Percentiles rank a stretch among this genome's conserved stretches.
phyloP scores from a whole-genome alignment of 2,113 vertebrate species.

The Psilopsiagon aymara region DNA sequence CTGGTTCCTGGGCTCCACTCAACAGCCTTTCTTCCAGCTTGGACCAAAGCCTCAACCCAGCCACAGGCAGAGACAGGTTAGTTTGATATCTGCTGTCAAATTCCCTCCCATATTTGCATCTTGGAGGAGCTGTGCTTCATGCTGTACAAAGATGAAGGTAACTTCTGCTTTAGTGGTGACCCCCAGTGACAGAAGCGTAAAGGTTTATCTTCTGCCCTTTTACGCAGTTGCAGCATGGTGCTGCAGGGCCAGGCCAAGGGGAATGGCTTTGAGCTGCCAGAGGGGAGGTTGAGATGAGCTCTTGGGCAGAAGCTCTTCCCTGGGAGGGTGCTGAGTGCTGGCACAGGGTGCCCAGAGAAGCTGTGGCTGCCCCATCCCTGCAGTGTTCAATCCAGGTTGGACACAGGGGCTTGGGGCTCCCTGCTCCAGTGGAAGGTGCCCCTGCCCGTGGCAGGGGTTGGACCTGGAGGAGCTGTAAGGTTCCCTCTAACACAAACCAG shows the following conservation, averaged over 20 bases:
- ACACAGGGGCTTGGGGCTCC: background rate
- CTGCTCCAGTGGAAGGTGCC: background rate
- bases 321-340: background rate
- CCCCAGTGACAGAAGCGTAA: background rate
- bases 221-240: rapidly evolving
- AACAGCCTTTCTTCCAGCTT: background rate
- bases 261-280: background rate
- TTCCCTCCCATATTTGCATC: background rate
- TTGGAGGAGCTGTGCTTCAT: rapidly evolving
- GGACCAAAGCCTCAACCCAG: background rate
- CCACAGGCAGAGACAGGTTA: background rate
- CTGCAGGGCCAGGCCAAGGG: background rate
- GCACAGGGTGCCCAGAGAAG: background rate
- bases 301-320: background rate
- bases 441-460: background rate
- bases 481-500: background rate
- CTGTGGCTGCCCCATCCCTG: no score
- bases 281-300: background rate
- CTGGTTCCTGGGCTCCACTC: background rate
- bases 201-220: background rate
- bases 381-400: no score
- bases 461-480: background rate
- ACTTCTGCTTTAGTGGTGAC: background rate
- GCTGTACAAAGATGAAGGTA: background rate
- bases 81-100: background rate